Evolutionary conservation across 2,888 invertebrate species (phyloP), one percentile per base, ranked within the genome.

Genomic region (Chalcosyrphus nemorum): DNA sequence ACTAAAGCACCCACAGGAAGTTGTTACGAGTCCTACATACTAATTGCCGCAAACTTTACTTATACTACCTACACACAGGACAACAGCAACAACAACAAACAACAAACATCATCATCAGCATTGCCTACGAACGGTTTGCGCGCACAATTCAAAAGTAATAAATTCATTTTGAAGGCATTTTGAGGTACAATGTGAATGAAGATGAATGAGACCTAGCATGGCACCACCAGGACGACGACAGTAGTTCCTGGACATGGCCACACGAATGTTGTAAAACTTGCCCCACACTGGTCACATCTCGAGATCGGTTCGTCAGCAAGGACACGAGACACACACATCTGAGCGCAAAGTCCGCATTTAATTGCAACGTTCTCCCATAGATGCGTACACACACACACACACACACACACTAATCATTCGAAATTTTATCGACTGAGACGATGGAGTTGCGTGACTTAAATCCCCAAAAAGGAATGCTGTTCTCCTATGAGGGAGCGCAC

Each of bases 351-450:
- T 54, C 45, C 74, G 35, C 35, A 74, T 63, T 74, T 76, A 76
- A 68, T 68, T 76, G 68, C 68, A 66, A 52, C 47, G 66, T 59
- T 57, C 70, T n/a, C n/a, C n/a, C n/a, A n/a, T n/a, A n/a, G n/a
- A n/a, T n/a, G 70, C 15, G 27, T 9, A 52, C 15, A 54, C 56
- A 24, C 32, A 21, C 47, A 38, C 3, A 24, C 15, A 32, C 11
- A 43, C 27, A 11, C 21, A 35, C 24, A 52, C 52, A 68, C 68
- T 59, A 76, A 68, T 59, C 68, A 68, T 68, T 50, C 59, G 19
- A 59, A 59, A 68, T 76, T 76, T 76, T 76, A 76, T 76, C 68
- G 68, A 76, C 68, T 76, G 68, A 59, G 41, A 76, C 66, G 75
- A 66, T 66, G 59, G 61, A 59, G 74, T 65, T 76, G 59, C 76